These are phyloP conservation scores for Drosophila pseudoananassae DNA, from an alignment of 1,140 invertebrate genomes.

Conservation along the genomic window DNA sequence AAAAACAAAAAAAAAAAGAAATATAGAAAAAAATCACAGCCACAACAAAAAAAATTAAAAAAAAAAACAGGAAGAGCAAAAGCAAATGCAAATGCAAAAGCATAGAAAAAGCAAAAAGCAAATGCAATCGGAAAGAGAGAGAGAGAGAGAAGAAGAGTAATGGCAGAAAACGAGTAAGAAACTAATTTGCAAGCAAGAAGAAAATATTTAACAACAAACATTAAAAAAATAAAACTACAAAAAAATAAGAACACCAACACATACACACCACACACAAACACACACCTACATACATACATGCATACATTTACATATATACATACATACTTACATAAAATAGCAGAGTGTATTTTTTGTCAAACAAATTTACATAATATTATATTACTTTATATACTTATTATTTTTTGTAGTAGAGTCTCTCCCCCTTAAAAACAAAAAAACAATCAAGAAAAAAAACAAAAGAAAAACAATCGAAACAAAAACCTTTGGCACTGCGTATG, in stretches of 20 bases:
- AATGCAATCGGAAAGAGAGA: slow-evolving; percentile 18
- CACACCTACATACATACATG: slow-evolving; percentile 22
- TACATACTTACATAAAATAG: slow-evolving; percentile 64
- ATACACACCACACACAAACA: slow-evolving; percentile 5
- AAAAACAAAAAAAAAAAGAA: background rate
- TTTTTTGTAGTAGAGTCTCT: slow-evolving; percentile 58
- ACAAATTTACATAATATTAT: slow-evolving; percentile 73
- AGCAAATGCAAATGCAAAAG: background rate
- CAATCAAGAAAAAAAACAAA: background rate
- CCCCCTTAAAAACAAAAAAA: slow-evolving; percentile 5
- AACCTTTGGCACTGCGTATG: slow-evolving; percentile 47
- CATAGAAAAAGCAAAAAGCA: slow-evolving; percentile 16
- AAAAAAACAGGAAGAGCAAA: slow-evolving; percentile 7
- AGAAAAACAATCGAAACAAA: slow-evolving; percentile 8
- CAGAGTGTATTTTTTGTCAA: slow-evolving; percentile 80
- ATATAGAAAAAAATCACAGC: slow-evolving; percentile 1
- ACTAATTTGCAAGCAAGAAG: slow-evolving; percentile 37
- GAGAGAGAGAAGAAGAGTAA: slow-evolving; percentile 4
- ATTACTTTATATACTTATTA: slow-evolving; percentile 52
- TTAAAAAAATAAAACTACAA: slow-evolving; percentile 17
- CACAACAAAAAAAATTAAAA: slow-evolving; percentile 5
- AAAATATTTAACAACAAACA: slow-evolving; percentile 40
- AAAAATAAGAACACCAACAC: slow-evolving; percentile 1
- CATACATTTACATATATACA: slow-evolving; percentile 54
- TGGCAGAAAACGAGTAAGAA: slow-evolving; percentile 37